A percentile compares a stretch with the other conserved stretches of the same genome.
These are phyloP conservation scores for Itoplectis maculator DNA, from an alignment of 2,888 invertebrate genomes.

Conservation along the genomic window DNA sequence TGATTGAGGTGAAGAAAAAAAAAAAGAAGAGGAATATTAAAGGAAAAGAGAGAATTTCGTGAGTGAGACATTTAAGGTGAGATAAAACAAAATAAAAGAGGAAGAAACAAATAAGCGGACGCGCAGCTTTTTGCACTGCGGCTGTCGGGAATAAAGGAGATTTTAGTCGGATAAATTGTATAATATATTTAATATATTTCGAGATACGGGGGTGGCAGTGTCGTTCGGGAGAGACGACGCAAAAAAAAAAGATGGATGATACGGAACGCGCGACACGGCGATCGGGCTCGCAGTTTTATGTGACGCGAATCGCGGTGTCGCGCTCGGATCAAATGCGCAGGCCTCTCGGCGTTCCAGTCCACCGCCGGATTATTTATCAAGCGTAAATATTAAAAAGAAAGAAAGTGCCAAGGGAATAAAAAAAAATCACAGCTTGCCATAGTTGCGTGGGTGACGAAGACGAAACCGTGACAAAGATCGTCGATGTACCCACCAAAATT, in stretches of 20 bases:
- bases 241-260: too few relatives aligned
- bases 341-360: constrained; percentile 67
- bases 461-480: constrained; percentile 2
- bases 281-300: constrained; percentile 82
- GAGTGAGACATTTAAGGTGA: constrained; percentile 68
- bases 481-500: constrained; percentile 15
- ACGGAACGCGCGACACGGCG: constrained; percentile 63
- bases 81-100: constrained; percentile 54
- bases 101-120: constrained; percentile 68
- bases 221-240: constrained; percentile 49
- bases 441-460: constrained; percentile 52
- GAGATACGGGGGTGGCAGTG: constrained; percentile 76
- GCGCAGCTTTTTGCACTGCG: constrained; percentile 82
- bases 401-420: constrained; percentile 78
- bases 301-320: constrained; percentile 73
- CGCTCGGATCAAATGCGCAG: constrained; percentile 35
- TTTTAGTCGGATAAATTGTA: constrained; percentile 83
- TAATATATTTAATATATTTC: constrained; percentile 84
- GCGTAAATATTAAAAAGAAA: constrained; percentile 79
- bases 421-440: constrained; percentile 67
- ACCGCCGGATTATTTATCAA: constrained; percentile 81
- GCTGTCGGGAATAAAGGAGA: constrained; percentile 77
- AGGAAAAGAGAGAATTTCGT: constrained; percentile 70
- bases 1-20: constrained; percentile 63
- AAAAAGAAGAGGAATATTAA: constrained; percentile 53